Conservation (phyloP, 64 coral and sea anemone species). For the Exaiptasia diaphana region DNA sequence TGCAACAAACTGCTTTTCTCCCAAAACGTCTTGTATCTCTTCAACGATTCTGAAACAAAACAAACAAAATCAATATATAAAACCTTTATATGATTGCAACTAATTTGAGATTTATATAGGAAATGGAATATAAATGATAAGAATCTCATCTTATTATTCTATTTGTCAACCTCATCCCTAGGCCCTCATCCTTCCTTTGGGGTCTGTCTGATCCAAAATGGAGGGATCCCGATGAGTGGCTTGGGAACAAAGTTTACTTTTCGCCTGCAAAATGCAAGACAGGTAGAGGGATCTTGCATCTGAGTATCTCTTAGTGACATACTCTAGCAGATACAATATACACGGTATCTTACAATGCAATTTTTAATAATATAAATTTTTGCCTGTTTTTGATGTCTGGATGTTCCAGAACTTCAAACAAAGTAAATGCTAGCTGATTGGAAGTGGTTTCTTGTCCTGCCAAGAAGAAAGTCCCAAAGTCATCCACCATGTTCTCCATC, state of each 20-base stretch:
- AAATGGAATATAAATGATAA: no score
- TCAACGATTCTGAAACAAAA: conserved; percentile 43
- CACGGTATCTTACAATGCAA: no score
- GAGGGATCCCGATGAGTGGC: no score
- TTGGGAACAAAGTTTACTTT: no score
- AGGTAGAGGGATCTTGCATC: no score
- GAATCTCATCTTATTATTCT: no score
- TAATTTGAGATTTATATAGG: neutral
- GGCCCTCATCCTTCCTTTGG: no score
- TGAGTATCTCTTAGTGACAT: no score
- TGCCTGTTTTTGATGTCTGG: conserved; percentile 60
- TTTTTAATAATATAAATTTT: neutral
- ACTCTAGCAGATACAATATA: no score
- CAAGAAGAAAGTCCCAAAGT: conserved; percentile 72
- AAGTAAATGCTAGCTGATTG: conserved; percentile 62
- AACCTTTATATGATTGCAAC: neutral
- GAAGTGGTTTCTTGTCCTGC: conserved; percentile 81
- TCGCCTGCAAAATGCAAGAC: no score
- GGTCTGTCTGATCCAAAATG: no score
- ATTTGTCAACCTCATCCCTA: no score
- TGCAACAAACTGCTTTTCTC: conserved; percentile 25
- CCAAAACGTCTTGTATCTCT: conserved; percentile 55
- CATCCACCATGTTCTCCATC: conserved; percentile 58
- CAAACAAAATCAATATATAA: neutral
- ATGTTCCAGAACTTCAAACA: conserved; percentile 65